A percentile compares a stretch with the other conserved stretches of the same genome.
Evolutionary conservation across 2,888 invertebrate species (phyloP).

Genomic region (Ypsolopha sequella): DNA sequence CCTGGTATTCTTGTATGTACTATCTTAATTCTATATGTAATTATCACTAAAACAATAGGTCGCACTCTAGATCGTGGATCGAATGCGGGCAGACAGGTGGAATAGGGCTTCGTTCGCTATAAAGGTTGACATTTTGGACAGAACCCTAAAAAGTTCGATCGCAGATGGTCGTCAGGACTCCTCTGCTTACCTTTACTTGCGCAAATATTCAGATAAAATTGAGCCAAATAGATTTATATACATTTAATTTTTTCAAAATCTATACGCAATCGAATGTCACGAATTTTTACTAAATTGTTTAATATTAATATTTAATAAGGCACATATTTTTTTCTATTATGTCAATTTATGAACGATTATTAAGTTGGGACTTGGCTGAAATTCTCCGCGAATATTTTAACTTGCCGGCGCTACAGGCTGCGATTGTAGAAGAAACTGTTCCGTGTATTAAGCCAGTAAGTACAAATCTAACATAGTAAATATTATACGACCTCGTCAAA

Average conservation of each 20-base stretch:
- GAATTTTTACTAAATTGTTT: constrained; percentile 20
- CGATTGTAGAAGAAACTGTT: constrained; percentile 30
- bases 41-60: too few species aligned
- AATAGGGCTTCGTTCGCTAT: too few species aligned
- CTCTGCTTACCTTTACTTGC: too few species aligned
- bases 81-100: too few species aligned
- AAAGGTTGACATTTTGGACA: too few species aligned
- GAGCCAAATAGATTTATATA: constrained; percentile 38
- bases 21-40: too few species aligned
- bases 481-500: neutral
- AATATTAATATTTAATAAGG: constrained; percentile 25
- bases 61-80: too few species aligned
- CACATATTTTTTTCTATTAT: constrained; percentile 44
- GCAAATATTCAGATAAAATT: neutral
- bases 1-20: too few species aligned
- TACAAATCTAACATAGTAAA: constrained; percentile 5
- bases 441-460: constrained; percentile 43
- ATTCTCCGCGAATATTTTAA: constrained; percentile 10
- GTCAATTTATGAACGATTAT: constrained; percentile 48
- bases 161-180: too few species aligned
- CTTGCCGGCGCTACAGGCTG: constrained; percentile 36
- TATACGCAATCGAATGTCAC: constrained; percentile 30
- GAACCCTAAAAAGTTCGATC: too few species aligned
- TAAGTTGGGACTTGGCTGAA: constrained; percentile 22
- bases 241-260: constrained; percentile 39